phyloP scores from a whole-genome alignment of 2,113 vertebrate species.

The Dasyurus viverrinus region DNA sequence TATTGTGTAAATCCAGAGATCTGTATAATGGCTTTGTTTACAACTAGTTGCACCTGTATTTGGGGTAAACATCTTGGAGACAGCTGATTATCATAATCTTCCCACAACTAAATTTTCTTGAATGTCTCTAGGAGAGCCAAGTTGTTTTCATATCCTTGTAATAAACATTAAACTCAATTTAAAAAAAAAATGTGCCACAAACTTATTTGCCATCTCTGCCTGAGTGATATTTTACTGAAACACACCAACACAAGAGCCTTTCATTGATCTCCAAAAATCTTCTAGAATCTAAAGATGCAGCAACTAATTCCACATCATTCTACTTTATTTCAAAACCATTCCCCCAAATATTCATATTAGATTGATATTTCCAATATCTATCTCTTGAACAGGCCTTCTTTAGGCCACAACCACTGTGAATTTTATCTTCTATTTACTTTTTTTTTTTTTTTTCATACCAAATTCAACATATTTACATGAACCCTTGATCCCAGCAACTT shows the following conservation, averaged over 20 bases:
- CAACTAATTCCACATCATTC: background rate
- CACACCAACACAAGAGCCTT: background rate
- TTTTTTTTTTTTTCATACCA: background rate
- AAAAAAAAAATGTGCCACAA: background rate
- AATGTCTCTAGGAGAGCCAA: background rate
- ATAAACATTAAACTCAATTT: background rate
- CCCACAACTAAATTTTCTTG: background rate
- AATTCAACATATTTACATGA: background rate
- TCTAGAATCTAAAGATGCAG: background rate
- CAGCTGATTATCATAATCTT: background rate
- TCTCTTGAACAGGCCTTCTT: background rate
- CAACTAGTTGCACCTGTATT: background rate
- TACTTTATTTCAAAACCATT: background rate
- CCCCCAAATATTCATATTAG: background rate
- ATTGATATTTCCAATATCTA: background rate
- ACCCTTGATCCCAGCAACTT: background rate
- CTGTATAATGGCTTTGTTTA: constrained; percentile 1
- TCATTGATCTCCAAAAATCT: background rate
- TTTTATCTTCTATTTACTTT: background rate
- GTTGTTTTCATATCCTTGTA: background rate
- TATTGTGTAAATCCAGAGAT: background rate
- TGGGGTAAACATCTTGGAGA: background rate
- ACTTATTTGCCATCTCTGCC: background rate
- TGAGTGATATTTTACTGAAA: background rate
- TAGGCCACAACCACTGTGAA: background rate